A percentile compares a stretch with the other conserved stretches of the same genome.
Evolutionary conservation across 2,113 vertebrate species (phyloP).

Genomic region (Perognathus longimembris): DNA sequence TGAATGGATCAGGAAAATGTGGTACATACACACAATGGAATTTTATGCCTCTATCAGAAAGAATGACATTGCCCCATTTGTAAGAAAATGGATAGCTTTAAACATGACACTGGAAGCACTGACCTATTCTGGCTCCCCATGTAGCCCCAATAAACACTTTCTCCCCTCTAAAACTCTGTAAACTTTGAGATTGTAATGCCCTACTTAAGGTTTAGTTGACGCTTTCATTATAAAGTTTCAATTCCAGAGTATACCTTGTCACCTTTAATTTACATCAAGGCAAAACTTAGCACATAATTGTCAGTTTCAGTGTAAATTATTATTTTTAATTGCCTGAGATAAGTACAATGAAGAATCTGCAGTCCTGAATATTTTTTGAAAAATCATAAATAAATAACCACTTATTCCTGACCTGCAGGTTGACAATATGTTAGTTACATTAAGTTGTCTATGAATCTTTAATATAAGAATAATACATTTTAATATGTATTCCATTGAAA

Average conservation of each 20-base stretch:
- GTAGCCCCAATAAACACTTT: not conserved
- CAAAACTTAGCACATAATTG: conserved; percentile 47
- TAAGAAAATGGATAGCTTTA: no score
- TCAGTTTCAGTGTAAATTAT: conserved; percentile 39
- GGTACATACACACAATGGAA: no score
- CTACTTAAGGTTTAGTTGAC: conserved; percentile 28
- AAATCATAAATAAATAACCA: conserved; percentile 27
- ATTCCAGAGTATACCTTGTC: conserved; percentile 34
- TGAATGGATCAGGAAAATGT: no score
- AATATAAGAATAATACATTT: conserved; percentile 11
- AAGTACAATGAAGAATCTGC: conserved; percentile 15
- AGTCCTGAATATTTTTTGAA: not conserved
- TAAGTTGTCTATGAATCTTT: conserved; percentile 30
- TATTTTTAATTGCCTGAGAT: conserved; percentile 1
- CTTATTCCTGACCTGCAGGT: not conserved
- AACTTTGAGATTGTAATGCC: not conserved
- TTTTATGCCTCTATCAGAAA: no score
- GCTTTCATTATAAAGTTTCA: conserved; percentile 45
- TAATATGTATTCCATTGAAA: not conserved
- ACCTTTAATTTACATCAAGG: conserved; percentile 59
- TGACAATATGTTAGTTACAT: not conserved
- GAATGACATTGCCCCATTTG: no score
- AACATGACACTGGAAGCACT: not conserved
- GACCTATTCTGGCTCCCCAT: not conserved
- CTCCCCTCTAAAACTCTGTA: not conserved